Conservation (phyloP, 2,888 invertebrate genomes). For the Lithodes maja region DNA sequence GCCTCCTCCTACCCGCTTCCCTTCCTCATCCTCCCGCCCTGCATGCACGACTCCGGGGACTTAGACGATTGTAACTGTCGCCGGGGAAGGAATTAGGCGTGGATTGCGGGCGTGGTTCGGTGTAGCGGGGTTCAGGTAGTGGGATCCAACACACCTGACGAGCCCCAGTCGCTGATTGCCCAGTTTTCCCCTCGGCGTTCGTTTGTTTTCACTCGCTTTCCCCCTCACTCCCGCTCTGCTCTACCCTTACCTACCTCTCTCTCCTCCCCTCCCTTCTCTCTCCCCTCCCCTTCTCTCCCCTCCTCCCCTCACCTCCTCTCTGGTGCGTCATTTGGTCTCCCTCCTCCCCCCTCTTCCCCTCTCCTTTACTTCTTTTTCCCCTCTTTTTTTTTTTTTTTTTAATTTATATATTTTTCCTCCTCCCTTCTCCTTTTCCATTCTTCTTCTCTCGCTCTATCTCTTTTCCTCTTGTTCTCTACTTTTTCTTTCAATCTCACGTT, state of each 20-base stretch:
- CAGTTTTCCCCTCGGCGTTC: constrained; percentile 58
- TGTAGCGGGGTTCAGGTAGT: constrained; percentile 51
- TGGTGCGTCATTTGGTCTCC: no score
- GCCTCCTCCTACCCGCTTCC: neutral
- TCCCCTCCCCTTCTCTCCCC: neutral
- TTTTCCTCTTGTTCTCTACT: no score
- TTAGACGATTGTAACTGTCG: constrained; percentile 40
- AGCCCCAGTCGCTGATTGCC: constrained; percentile 60
- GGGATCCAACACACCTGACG: constrained; percentile 62
- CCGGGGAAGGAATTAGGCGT: constrained; percentile 19
- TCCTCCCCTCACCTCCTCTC: constrained; percentile 10
- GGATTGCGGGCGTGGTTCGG: constrained; percentile 14
- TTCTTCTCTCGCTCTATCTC: constrained; percentile 29
- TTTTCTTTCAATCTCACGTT: no score
- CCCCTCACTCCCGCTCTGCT: neutral
- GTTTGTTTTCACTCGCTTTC: constrained; percentile 52
- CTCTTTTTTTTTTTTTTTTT: neutral
- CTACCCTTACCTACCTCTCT: neutral
- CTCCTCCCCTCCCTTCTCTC: neutral
- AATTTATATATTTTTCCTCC: neutral
- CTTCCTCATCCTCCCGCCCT: constrained; percentile 20
- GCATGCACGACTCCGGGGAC: constrained; percentile 16
- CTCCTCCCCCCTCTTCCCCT: neutral
- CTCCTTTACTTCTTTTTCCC: neutral
- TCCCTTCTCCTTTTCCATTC: constrained; percentile 23